Conservation (phyloP, 2,888 invertebrate species). For the Cancer borealis region DNA sequence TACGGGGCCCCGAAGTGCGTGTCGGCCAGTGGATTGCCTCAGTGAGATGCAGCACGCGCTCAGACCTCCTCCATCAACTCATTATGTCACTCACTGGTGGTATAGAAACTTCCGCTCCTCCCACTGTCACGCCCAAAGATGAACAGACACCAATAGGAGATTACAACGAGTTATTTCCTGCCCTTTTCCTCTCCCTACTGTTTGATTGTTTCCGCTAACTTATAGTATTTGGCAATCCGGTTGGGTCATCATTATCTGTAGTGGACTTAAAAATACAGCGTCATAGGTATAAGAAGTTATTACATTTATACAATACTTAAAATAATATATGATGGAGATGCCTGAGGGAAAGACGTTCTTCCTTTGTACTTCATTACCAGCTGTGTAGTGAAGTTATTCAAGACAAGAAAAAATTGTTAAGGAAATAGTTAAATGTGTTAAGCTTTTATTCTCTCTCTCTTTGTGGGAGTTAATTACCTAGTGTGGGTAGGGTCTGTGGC, state of each 20-base stretch:
- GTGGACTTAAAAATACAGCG: not conserved
- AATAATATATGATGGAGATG: not conserved
- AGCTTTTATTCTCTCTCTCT: not conserved
- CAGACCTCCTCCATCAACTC: not conserved
- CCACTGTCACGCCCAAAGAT: not conserved
- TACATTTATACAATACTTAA: not conserved
- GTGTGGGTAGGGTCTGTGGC: not conserved
- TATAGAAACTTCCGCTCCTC: not conserved
- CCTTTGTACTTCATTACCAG: not conserved
- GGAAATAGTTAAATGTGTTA: not conserved
- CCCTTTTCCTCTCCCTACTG: not conserved
- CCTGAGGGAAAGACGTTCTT: not conserved
- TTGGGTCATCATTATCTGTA: not conserved
- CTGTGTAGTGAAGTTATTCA: not conserved
- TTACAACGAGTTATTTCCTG: not conserved
- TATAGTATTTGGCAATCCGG: not conserved
- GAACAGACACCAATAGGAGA: not conserved
- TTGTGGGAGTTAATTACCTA: not conserved
- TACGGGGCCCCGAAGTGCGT: not conserved
- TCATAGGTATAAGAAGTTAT: not conserved
- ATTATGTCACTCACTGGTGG: constrained; percentile 27
- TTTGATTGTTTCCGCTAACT: not conserved
- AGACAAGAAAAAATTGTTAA: not conserved
- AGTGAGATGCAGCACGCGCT: not conserved
- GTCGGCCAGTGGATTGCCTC: constrained; percentile 7